These are phyloP conservation scores for Leistus spinibarbis DNA, from an alignment of 2,888 invertebrate species.

Conservation along the genomic window DNA sequence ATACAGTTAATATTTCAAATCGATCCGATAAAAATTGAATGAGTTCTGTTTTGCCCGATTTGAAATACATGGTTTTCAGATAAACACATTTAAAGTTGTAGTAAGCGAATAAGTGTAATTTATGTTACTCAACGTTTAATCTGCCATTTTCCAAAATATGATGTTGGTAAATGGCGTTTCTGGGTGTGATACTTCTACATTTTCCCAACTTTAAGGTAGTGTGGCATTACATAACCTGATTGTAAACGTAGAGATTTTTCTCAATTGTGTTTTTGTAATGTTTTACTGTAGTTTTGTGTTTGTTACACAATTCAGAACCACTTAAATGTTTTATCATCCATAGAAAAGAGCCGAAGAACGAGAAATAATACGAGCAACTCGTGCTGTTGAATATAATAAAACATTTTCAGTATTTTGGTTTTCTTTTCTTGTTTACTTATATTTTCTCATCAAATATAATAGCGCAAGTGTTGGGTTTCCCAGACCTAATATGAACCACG, in stretches of 20 bases:
- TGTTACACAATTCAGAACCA: background rate
- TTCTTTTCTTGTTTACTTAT: background rate
- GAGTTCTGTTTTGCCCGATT: no score
- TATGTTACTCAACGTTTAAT: no score
- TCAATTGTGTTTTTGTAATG: background rate
- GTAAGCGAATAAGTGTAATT: no score
- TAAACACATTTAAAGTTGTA: no score
- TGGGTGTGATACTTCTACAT: background rate
- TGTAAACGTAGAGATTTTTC: background rate
- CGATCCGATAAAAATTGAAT: no score
- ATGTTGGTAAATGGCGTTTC: background rate
- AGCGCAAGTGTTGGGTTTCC: background rate
- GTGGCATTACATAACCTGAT: background rate
- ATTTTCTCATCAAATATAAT: background rate
- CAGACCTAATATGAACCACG: background rate
- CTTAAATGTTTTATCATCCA: background rate
- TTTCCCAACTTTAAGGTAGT: background rate
- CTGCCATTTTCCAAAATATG: no score
- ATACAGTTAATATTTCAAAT: no score
- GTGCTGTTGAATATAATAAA: background rate
- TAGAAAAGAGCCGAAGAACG: background rate
- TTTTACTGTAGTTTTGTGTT: background rate
- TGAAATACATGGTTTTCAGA: no score
- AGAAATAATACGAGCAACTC: background rate
- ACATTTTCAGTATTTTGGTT: background rate